Conservation (phyloP, 2,888 invertebrate species). For the Oligia latruncula region DNA sequence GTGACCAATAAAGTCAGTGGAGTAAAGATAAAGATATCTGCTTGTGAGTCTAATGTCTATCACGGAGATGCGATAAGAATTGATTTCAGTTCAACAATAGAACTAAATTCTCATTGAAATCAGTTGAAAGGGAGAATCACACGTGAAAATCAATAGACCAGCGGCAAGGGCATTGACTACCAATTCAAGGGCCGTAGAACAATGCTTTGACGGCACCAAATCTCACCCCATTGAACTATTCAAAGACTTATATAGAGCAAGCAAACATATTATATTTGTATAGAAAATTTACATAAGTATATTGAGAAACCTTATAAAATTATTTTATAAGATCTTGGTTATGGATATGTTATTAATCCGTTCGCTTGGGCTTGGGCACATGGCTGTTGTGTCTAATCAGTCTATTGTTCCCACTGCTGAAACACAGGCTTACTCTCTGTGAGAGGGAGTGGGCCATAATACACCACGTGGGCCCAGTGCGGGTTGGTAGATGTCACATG, state of each 20-base stretch:
- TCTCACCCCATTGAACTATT: conserved; percentile 30
- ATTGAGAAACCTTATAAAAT: not conserved
- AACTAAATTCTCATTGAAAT: conserved; percentile 48
- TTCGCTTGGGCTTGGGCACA: not conserved
- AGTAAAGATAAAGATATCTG: conserved; percentile 16
- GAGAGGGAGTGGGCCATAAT: not conserved
- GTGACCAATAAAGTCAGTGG: not conserved
- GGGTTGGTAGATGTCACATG: not conserved
- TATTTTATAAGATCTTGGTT: not conserved
- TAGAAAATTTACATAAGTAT: conserved; percentile 6
- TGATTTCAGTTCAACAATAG: conserved; percentile 31
- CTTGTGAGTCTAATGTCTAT: not conserved
- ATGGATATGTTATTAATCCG: not conserved
- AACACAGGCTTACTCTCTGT: not conserved
- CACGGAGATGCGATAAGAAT: conserved; percentile 19
- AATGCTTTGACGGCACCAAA: conserved; percentile 50
- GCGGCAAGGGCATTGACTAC: conserved; percentile 19
- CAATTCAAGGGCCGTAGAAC: conserved; percentile 47
- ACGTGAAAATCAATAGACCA: conserved; percentile 50
- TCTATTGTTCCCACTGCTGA: not conserved
- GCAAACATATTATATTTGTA: conserved; percentile 4
- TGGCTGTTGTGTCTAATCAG: not conserved
- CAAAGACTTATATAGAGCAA: conserved; percentile 7
- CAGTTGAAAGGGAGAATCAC: conserved; percentile 40
- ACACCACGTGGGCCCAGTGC: not conserved